Evolutionary conservation across 2,888 invertebrate species (phyloP), one percentile per base, ranked within the genome.

Genomic region (Amphipyra berbera): DNA sequence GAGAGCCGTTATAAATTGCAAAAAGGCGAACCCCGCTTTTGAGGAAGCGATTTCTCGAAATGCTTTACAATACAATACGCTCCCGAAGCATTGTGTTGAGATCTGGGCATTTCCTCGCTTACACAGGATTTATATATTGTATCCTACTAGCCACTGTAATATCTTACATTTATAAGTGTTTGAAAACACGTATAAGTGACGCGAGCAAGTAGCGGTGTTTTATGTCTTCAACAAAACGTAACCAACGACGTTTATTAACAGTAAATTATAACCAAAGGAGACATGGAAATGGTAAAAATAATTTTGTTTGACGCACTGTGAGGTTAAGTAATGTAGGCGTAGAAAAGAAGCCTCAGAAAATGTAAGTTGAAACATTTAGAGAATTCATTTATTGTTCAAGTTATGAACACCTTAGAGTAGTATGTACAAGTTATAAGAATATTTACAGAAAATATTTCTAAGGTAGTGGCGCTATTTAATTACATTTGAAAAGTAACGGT

Each of bases 31-130:
- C 82, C 83, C 78, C 82, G 89, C 89, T 91, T 90, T 90, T 90
- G 88, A 88, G 89, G 89, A 89, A 90, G 83, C 92, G 93, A 89
- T 93, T 92, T 91, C 90, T 88, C 86, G 89, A 91, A 93, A 90
- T 88, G 86, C 88, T 89, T 88, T 88, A 92, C 91, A 91, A 92
- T 88, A 94, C 92, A 93, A 93, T 92, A 88, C 88, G 85, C 84
- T 87, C 84, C 81, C 79, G 75, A 80, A 79, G 89, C 84, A 91
- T 93, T 93, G 91, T 92, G 88, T 84, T 77, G 85, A 85, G 86
- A 88, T 88, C 88, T 85, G 85, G 86, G 85, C 86, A 88, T 88
- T 86, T 86, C 86, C 83, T 84, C 74, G 83, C 82, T 78, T 61
- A 84, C 84, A 88, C 84, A 85, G 83, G 83, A 84, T 90, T 88